Conservation (phyloP, 2,888 invertebrate genomes). For the Meloe dianella region DNA sequence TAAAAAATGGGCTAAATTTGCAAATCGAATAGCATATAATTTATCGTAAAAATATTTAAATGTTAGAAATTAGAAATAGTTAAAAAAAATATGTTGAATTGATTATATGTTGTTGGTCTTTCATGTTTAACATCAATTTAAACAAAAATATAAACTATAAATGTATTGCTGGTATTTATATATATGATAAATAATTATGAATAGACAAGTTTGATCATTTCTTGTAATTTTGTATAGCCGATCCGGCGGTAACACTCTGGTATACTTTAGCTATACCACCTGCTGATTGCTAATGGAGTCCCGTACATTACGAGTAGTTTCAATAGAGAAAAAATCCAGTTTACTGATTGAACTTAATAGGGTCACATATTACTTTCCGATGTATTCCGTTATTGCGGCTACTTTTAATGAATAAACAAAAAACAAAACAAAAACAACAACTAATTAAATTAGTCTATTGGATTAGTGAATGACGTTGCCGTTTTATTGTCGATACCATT, state of each 20-base stretch:
- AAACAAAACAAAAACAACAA: too few species aligned
- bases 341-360: neutral
- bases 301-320: slow-evolving; percentile 37
- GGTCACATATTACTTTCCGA: neutral
- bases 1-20: neutral
- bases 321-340: neutral
- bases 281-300: slow-evolving; percentile 50
- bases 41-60: neutral
- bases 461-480: neutral
- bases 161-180: neutral
- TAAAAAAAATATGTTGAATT: neutral
- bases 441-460: neutral
- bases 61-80: neutral
- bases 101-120: neutral
- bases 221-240: neutral
- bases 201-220: slow-evolving; percentile 2
- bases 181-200: slow-evolving; percentile 2
- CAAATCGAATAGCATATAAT: neutral
- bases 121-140: slow-evolving; percentile 4
- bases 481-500: neutral
- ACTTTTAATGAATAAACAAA: too few species aligned
- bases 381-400: too few species aligned
- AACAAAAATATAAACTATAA: neutral
- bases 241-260: slow-evolving; percentile 26
- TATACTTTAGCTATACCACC: slow-evolving; percentile 49